phyloP scores from a whole-genome alignment of 1,140 invertebrate genomes.

The Thaumatotibia leucotreta region DNA sequence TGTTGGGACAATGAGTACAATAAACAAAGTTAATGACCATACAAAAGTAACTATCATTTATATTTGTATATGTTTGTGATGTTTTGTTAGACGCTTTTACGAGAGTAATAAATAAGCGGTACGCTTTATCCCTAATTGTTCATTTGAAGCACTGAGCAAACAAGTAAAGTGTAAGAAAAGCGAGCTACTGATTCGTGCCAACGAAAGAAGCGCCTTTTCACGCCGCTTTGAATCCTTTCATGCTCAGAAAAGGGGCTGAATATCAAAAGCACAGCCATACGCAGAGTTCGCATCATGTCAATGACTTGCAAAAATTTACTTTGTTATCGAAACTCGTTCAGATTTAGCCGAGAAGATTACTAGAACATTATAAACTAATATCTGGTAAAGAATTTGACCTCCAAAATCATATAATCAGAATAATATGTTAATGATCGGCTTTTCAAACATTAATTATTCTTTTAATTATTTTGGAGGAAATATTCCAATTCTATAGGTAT shows the following conservation, averaged over 20 bases:
- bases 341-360: background rate
- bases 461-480: too few relatives aligned
- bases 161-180: background rate
- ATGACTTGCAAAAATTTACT: constrained; percentile 1
- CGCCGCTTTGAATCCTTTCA: constrained; percentile 10
- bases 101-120: background rate
- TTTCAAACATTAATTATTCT: too few relatives aligned
- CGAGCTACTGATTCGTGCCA: background rate
- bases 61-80: too few relatives aligned
- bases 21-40: background rate
- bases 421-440: too few relatives aligned
- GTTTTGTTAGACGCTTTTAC: background rate
- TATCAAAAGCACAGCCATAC: constrained; percentile 10
- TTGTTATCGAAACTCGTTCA: background rate
- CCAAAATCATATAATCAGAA: too few relatives aligned
- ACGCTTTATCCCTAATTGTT: background rate
- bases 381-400: too few relatives aligned
- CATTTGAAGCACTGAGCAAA: background rate
- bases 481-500: too few relatives aligned
- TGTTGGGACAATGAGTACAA: background rate
- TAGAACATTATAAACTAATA: background rate
- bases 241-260: constrained; percentile 6
- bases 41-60: background rate
- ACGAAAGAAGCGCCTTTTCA: constrained; percentile 7
- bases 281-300: background rate